phyloP scores from a whole-genome alignment of 2,797 vertebrate genomes.

The Sparus aurata region DNA sequence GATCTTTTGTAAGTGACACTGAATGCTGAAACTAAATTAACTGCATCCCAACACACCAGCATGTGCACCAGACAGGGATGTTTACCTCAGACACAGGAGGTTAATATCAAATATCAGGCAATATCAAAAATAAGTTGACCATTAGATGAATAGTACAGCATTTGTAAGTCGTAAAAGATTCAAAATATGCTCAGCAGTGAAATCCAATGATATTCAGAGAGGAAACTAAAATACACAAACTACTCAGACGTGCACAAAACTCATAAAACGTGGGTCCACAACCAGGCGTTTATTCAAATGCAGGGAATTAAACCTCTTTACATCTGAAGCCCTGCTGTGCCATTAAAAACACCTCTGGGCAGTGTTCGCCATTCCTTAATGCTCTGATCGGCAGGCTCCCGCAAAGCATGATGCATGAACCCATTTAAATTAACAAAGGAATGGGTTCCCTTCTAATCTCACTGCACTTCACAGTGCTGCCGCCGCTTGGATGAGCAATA shows the following conservation, averaged over 20 bases:
- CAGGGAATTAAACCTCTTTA: slow-evolving; percentile 72
- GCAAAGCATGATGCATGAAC: slow-evolving; percentile 98
- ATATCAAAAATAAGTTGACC: slow-evolving; percentile 1
- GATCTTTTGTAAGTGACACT: not conserved
- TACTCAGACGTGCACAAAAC: slow-evolving; percentile 46
- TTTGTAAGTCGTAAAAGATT: not conserved
- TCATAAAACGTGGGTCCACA: slow-evolving; percentile 42
- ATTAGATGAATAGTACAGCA: not conserved
- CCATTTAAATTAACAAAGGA: slow-evolving; percentile 99
- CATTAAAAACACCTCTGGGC: slow-evolving; percentile 98
- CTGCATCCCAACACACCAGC: not conserved
- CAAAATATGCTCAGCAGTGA: slow-evolving; percentile 3
- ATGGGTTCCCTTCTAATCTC: slow-evolving; percentile 95
- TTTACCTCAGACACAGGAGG: not conserved
- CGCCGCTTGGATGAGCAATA: slow-evolving; percentile 95
- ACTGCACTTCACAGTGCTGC: slow-evolving; percentile 86
- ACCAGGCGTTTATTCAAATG: slow-evolving; percentile 74
- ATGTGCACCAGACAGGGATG: not conserved
- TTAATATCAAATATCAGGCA: not conserved
- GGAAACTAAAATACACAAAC: slow-evolving; percentile 30
- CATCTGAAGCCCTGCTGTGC: slow-evolving; percentile 86
- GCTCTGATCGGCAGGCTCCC: slow-evolving; percentile 81
- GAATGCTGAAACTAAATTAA: slow-evolving; percentile 1
- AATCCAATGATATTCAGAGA: slow-evolving; percentile 10
- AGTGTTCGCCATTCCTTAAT: slow-evolving; percentile 86